Evolutionary conservation across 2,113 vertebrate genomes (phyloP).

Genomic region (sheep (Ovis aries)): DNA sequence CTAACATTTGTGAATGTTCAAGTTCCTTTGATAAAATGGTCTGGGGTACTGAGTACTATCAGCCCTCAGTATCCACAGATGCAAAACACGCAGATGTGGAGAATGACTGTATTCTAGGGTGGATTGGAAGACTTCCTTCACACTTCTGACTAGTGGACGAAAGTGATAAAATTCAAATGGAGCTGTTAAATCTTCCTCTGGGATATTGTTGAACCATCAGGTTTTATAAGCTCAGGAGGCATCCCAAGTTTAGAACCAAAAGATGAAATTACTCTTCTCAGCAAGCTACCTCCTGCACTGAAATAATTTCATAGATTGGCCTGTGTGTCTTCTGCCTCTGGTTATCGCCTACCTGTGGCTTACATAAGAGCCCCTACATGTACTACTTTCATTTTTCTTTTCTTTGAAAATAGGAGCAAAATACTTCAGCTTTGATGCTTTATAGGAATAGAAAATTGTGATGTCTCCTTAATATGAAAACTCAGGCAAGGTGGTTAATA

Average conservation of each 20-base stretch:
- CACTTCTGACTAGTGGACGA: not conserved
- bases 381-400: not conserved
- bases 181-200: not conserved
- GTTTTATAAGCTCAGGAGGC: constrained; percentile 46
- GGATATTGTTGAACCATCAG: not conserved
- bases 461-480: constrained; percentile 1
- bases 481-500: not conserved
- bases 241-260: constrained; percentile 45
- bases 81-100: not conserved
- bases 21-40: not conserved
- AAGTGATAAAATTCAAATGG: not conserved
- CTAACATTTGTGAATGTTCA: not conserved
- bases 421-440: constrained; percentile 47
- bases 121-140: constrained; percentile 32
- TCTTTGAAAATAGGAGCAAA: constrained; percentile 17
- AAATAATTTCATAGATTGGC: constrained; percentile 61
- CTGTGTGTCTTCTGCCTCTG: constrained; percentile 10
- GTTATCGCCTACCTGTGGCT: not conserved
- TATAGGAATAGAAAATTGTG: not conserved
- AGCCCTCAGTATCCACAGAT: not conserved
- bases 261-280: constrained; percentile 64
- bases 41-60: not conserved
- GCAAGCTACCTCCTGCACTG: constrained; percentile 28
- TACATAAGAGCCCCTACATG: not conserved
- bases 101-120: not conserved